These are phyloP conservation scores for Intellagama lesueurii DNA, from an alignment of 2,797 vertebrate genomes.

Conservation along the genomic window DNA sequence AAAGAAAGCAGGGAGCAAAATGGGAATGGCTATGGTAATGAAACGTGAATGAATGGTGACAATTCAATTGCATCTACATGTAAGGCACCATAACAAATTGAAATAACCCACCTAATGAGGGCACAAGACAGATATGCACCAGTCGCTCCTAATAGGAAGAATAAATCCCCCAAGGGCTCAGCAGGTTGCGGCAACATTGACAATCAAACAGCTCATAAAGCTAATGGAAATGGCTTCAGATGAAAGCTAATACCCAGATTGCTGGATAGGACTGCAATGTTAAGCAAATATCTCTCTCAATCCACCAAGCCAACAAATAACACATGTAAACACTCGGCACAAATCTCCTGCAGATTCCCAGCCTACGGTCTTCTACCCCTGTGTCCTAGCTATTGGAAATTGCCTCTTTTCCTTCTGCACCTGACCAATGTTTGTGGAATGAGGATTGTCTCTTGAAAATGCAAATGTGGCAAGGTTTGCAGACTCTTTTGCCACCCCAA, in stretches of 20 bases:
- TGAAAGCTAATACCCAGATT: constrained; percentile 47
- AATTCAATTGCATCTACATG: constrained; percentile 50
- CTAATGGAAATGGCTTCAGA: constrained; percentile 51
- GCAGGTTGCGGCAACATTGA: constrained; percentile 54
- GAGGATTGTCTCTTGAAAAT: background rate
- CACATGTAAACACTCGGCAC: constrained; percentile 44
- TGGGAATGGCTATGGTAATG: constrained; percentile 66
- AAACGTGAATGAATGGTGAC: constrained; percentile 60
- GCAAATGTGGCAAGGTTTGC: background rate
- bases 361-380: constrained; percentile 20
- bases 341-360: constrained; percentile 22
- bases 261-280: constrained; percentile 39
- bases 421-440: constrained; percentile 6
- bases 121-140: constrained; percentile 56
- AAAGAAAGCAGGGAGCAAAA: constrained; percentile 58
- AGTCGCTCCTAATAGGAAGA: constrained; percentile 55
- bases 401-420: constrained; percentile 29
- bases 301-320: constrained; percentile 39
- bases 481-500: background rate
- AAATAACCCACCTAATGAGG: constrained; percentile 62
- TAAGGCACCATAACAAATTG: constrained; percentile 43
- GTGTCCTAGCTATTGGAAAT: constrained; percentile 11
- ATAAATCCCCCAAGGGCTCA: constrained; percentile 54
- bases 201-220: constrained; percentile 49
- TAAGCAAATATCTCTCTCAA: constrained; percentile 49